A percentile compares a stretch with the other conserved stretches of the same genome.
Evolutionary conservation across 1,140 invertebrate genomes (phyloP).

Genomic region (Dreissena polymorpha): DNA sequence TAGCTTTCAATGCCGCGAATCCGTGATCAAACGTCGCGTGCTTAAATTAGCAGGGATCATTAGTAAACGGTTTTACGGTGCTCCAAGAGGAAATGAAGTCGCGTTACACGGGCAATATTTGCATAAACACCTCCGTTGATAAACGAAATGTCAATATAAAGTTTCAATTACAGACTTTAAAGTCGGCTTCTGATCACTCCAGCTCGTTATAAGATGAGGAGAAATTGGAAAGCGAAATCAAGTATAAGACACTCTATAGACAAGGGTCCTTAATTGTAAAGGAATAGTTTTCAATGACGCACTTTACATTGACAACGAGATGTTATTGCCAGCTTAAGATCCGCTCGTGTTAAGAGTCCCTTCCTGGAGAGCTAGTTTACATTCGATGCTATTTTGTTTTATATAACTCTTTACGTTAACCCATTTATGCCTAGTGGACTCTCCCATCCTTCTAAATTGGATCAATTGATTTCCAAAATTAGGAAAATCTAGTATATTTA

Average conservation of each 20-base stretch:
- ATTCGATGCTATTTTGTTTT: too few relatives aligned
- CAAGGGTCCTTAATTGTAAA: slow-evolving; percentile 47
- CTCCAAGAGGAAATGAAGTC: slow-evolving; percentile 52
- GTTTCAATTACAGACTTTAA: slow-evolving; percentile 59
- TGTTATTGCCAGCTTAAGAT: not conserved
- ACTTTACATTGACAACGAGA: not conserved
- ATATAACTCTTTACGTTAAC: too few relatives aligned
- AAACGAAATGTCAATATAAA: slow-evolving; percentile 57
- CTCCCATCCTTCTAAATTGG: too few relatives aligned
- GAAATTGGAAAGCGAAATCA: slow-evolving; percentile 47
- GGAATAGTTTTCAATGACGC: slow-evolving; percentile 31
- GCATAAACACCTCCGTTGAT: slow-evolving; percentile 58
- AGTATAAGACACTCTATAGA: slow-evolving; percentile 52
- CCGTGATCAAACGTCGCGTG: slow-evolving; percentile 52
- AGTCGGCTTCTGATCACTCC: slow-evolving; percentile 24
- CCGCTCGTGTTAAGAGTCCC: not conserved
- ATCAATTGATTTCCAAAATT: too few relatives aligned
- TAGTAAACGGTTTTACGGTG: slow-evolving; percentile 55
- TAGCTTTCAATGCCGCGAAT: slow-evolving; percentile 27
- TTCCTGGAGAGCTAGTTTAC: not conserved
- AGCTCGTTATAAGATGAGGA: slow-evolving; percentile 33
- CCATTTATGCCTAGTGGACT: too few relatives aligned
- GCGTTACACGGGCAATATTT: slow-evolving; percentile 55
- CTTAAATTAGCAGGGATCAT: slow-evolving; percentile 57
- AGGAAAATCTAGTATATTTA: too few relatives aligned